Percentiles rank a stretch among this genome's conserved stretches.
These are phyloP conservation scores for Cinclus mexicanus DNA, from an alignment of 2,113 vertebrate species.

Conservation along the genomic window DNA sequence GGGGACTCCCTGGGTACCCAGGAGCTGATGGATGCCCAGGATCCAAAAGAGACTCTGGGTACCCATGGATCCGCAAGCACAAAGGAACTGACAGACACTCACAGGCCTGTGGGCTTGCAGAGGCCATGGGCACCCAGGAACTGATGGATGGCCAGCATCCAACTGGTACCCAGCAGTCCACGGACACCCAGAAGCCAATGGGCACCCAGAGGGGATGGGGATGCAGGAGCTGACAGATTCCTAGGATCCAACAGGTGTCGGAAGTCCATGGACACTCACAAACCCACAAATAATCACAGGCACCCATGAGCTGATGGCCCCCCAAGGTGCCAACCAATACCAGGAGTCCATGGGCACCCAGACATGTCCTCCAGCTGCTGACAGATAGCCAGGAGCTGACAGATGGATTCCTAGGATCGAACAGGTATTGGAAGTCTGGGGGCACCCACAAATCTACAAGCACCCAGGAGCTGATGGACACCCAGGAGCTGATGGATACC, in stretches of 20 bases:
- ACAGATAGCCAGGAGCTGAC: neutral
- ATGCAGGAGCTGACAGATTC: neutral
- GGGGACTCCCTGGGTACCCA: neutral
- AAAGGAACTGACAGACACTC: neutral
- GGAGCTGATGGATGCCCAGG: neutral
- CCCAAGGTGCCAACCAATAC: neutral
- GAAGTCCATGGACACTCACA: neutral
- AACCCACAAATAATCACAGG: neutral
- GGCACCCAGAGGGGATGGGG: neutral
- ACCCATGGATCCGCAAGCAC: neutral
- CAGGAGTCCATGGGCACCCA: neutral
- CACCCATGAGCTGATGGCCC: fast-evolving
- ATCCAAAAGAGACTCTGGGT: neutral
- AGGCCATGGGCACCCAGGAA: neutral
- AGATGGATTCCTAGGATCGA: neutral
- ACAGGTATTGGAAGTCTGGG: fast-evolving
- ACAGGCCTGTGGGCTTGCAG: neutral
- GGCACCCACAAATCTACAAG: neutral
- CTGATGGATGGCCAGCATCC: neutral
- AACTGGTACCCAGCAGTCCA: neutral
- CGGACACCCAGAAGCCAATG: fast-evolving
- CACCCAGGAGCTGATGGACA: neutral
- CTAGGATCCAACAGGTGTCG: neutral
- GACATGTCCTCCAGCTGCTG: neutral
- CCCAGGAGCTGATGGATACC: neutral